Conservation (phyloP, 1,140 invertebrate genomes). For the Himalopsyche phryganea region DNA sequence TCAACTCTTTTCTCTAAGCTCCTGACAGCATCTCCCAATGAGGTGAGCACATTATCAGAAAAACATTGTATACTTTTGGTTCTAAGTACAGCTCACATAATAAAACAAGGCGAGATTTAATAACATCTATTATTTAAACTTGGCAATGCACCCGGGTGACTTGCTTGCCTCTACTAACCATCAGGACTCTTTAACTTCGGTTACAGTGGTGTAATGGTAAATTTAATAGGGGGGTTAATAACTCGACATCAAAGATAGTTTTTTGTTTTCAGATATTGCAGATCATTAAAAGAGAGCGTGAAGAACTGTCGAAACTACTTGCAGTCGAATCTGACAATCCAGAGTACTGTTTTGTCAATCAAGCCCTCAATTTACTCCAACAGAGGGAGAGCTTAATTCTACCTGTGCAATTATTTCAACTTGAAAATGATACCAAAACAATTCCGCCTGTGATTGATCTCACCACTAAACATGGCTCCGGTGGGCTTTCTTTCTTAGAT, state of each 20-base stretch:
- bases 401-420: neutral
- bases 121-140: neutral
- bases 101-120: too few species aligned
- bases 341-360: conserved; percentile 80
- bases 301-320: conserved; percentile 63
- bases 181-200: too few species aligned
- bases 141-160: neutral
- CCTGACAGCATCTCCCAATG: conserved; percentile 60
- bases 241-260: neutral
- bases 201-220: neutral
- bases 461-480: neutral
- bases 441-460: neutral
- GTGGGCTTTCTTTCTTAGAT: conserved; percentile 12
- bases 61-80: conserved; percentile 34
- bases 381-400: conserved; percentile 39
- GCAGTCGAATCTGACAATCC: conserved; percentile 65
- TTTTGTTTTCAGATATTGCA: conserved; percentile 49
- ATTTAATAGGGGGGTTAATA: neutral
- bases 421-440: neutral
- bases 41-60: conserved; percentile 41
- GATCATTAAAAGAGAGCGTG: conserved; percentile 71
- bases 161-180: neutral
- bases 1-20: conserved; percentile 68
- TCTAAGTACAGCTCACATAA: neutral
- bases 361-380: conserved; percentile 67